Evolutionary conservation across 2,113 vertebrate genomes (phyloP), one percentile per base, ranked within the genome.

Genomic region (Myotis lucifugus): DNA sequence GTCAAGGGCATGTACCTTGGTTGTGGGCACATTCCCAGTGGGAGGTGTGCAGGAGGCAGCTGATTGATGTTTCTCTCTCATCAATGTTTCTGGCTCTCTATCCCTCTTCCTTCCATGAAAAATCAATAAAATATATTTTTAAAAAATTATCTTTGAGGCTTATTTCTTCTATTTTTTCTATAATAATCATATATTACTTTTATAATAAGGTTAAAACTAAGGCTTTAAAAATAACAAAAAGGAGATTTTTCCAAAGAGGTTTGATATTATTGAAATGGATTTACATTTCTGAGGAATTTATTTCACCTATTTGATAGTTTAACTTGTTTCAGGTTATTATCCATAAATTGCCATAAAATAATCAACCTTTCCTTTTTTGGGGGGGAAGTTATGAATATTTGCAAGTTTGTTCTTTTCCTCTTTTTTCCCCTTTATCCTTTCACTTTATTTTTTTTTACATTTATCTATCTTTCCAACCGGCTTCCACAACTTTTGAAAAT

Each of bases 181-280:
- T 27, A 61, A 59, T 10, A 59, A 11, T 61, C 14, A 69, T 11
- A 46, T 87, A 32, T 77, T 96, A 40, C 25, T 54, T 90, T 89
- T 81, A 6, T 56, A 93, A 67, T 79, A 83, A 37, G 77, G 50
- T 72, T 92, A 87, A 86, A 94, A 56, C 13, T 40, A 88, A 79
- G 6, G 2, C 21, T 74, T 85, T 74, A 21, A 64, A 90, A 92
- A 56, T 70, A 85, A 40, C n/a, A 50, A 78, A 56, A 95, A 59
- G 12, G 10, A 79, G 12, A 23, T 70, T 88, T 93, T 69, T 10
- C 15, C n/a, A 37, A 18, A 85, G 48, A 46, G 1, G 12, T 88
- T 84, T 74, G 23, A n/a, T 73, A 23, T 73, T 93, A 72, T 19
- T 81, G 25, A 84, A 94, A 82, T 77, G 14, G 23, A 2, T 64